phyloP scores from a whole-genome alignment of 1,140 invertebrate species.

The Lutraria rhynchaena region DNA sequence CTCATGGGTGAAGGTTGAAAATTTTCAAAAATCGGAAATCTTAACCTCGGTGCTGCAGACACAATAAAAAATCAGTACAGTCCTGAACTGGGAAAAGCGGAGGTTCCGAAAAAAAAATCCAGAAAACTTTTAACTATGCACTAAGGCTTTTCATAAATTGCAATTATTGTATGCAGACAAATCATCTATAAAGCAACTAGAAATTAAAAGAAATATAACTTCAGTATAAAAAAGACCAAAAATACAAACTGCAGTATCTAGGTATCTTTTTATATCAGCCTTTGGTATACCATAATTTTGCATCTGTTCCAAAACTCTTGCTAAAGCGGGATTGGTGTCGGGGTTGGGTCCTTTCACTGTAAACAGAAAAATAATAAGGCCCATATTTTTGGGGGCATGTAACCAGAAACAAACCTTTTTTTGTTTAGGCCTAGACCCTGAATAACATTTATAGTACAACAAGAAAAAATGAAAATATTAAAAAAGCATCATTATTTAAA shows the following conservation, averaged over 20 bases:
- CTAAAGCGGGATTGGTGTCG: slow-evolving; percentile 12
- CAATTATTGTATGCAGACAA: too few relatives aligned
- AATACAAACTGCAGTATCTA: slow-evolving; percentile 19
- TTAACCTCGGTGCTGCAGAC: too few relatives aligned
- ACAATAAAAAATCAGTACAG: too few relatives aligned
- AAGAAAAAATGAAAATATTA: background rate
- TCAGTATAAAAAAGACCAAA: background rate
- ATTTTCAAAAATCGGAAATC: too few relatives aligned
- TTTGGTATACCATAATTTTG: slow-evolving; percentile 21
- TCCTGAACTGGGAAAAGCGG: too few relatives aligned
- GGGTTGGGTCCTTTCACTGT: slow-evolving; percentile 12
- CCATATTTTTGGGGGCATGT: background rate
- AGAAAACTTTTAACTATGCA: too few relatives aligned
- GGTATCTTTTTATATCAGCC: slow-evolving; percentile 20
- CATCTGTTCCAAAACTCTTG: slow-evolving; percentile 18
- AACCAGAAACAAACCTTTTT: background rate
- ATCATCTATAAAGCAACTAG: too few relatives aligned
- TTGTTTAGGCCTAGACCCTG: background rate
- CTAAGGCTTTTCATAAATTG: too few relatives aligned
- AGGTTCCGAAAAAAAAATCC: too few relatives aligned
- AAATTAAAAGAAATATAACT: too few relatives aligned
- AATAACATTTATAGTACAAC: background rate
- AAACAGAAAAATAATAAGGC: background rate
- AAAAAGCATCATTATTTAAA: too few relatives aligned
- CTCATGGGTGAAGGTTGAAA: too few relatives aligned